Conservation (phyloP, 92 coral and sea anemone genomes). For the Hydrozoanthus gracilis region DNA sequence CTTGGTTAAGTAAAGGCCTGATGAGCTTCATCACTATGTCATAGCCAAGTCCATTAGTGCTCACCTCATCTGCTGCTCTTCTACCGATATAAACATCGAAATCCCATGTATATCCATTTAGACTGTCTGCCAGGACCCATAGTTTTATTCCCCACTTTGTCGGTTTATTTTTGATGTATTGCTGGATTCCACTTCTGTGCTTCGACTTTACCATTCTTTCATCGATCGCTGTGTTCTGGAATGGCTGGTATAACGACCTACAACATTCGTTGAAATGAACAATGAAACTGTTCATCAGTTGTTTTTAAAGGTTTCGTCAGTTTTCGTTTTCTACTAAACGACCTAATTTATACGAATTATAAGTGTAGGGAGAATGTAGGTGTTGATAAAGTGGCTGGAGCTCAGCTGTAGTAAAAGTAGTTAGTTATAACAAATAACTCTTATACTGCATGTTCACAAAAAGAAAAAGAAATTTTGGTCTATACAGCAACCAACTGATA, state of each 20-base stretch:
- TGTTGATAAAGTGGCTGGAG: too few relatives aligned
- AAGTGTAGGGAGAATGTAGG: too few relatives aligned
- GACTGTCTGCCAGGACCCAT: conserved; percentile 68
- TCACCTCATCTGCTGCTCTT: conserved; percentile 40
- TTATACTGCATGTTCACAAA: too few relatives aligned
- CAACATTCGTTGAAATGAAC: conserved; percentile 58
- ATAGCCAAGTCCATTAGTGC: conserved; percentile 65
- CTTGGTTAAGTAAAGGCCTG: not conserved
- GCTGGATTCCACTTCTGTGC: conserved; percentile 58
- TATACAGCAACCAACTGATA: too few relatives aligned
- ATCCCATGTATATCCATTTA: conserved; percentile 68
- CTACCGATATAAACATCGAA: conserved; percentile 65
- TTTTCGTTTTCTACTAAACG: too few relatives aligned
- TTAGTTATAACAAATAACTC: too few relatives aligned
- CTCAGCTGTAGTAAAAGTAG: too few relatives aligned
- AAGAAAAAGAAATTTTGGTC: too few relatives aligned
- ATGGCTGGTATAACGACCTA: conserved; percentile 63
- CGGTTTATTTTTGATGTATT: conserved; percentile 43
- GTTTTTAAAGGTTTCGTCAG: too few relatives aligned
- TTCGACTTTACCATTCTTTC: conserved; percentile 73
- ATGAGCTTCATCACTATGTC: conserved; percentile 69
- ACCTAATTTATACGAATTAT: too few relatives aligned
- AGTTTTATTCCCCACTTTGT: conserved; percentile 58
- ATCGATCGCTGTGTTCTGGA: conserved; percentile 64
- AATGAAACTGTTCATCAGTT: conserved; percentile 52